Evolutionary conservation across 2,113 vertebrate species (phyloP).

Genomic region (Lamprotornis superbus): DNA sequence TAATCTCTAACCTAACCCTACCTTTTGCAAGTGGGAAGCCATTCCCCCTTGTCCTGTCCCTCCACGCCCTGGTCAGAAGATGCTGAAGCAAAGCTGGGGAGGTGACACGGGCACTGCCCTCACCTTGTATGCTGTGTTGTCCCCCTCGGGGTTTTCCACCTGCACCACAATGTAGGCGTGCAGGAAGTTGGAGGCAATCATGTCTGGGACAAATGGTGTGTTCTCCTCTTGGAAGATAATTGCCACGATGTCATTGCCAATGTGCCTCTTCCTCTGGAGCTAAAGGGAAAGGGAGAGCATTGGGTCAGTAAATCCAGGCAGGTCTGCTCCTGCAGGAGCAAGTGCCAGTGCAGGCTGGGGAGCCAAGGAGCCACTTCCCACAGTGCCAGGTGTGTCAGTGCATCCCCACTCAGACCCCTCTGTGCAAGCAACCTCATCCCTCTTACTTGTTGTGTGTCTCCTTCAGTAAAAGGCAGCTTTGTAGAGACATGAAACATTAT

Average conservation of each 20-base stretch:
- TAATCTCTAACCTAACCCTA: neutral
- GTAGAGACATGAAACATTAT: slow-evolving; percentile 98
- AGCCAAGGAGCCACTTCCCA: neutral
- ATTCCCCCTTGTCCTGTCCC: neutral
- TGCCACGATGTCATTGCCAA: slow-evolving; percentile 95
- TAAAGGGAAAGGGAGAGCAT: neutral
- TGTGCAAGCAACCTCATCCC: neutral
- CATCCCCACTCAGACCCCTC: neutral
- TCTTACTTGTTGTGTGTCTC: slow-evolving; percentile 89
- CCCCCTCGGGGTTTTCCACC: slow-evolving; percentile 74
- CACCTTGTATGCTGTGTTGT: slow-evolving; percentile 84
- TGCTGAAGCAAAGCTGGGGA: accelerated
- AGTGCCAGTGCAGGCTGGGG: neutral
- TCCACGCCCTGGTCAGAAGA: neutral
- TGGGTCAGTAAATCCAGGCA: accelerated
- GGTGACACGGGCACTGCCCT: neutral
- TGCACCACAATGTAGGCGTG: slow-evolving; percentile 93
- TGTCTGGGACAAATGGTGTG: slow-evolving; percentile 93
- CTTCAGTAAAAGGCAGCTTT: slow-evolving; percentile 92
- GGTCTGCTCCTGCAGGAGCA: neutral
- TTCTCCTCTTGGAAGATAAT: slow-evolving; percentile 93
- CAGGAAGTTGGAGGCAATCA: slow-evolving; percentile 97
- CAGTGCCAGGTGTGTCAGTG: neutral
- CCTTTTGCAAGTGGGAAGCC: neutral
- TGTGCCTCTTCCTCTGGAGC: slow-evolving; percentile 96